Conservation (phyloP, 2,888 invertebrate species). For the Trichopria drosophilae region DNA sequence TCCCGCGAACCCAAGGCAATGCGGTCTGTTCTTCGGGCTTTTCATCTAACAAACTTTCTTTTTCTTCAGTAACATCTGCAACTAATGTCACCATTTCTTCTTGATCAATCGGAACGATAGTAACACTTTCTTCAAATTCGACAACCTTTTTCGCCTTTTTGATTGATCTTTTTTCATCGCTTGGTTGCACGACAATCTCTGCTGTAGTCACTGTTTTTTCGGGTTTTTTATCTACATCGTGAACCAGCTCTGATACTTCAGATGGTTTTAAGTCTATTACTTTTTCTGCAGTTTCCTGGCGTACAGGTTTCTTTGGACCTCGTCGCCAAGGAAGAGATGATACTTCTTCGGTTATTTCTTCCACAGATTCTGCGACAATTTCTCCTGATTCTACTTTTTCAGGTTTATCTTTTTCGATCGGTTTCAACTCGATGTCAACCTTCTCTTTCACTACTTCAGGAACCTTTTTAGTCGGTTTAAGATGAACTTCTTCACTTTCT, state of each 20-base stretch:
- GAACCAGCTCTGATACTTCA: slow-evolving; percentile 34
- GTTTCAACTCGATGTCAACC: slow-evolving; percentile 44
- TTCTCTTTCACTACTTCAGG: slow-evolving; percentile 32
- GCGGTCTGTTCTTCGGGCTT: slow-evolving; percentile 35
- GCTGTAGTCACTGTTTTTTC: slow-evolving; percentile 29
- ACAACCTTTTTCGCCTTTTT: slow-evolving; percentile 46
- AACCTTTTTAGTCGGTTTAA: slow-evolving; percentile 43
- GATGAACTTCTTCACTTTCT: slow-evolving; percentile 48
- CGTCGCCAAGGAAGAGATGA: slow-evolving; percentile 38
- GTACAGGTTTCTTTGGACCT: slow-evolving; percentile 35
- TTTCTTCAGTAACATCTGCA: slow-evolving; percentile 22
- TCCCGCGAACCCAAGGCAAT: slow-evolving; percentile 38
- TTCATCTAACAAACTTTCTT: slow-evolving; percentile 21
- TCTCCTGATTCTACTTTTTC: slow-evolving; percentile 23
- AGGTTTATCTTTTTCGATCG: slow-evolving; percentile 47
- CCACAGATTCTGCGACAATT: slow-evolving; percentile 8
- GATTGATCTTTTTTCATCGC: slow-evolving; percentile 34
- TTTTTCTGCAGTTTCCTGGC: slow-evolving; percentile 31
- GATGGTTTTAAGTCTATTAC: slow-evolving; percentile 44
- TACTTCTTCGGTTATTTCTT: slow-evolving; percentile 35
- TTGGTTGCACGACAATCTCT: slow-evolving; percentile 21
- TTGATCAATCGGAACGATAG: slow-evolving; percentile 50
- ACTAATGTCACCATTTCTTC: slow-evolving; percentile 47
- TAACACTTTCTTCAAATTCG: slow-evolving; percentile 50
- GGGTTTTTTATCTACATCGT: no score